Conservation (phyloP, 1,140 invertebrate species). For the Helicoverpa zea region DNA sequence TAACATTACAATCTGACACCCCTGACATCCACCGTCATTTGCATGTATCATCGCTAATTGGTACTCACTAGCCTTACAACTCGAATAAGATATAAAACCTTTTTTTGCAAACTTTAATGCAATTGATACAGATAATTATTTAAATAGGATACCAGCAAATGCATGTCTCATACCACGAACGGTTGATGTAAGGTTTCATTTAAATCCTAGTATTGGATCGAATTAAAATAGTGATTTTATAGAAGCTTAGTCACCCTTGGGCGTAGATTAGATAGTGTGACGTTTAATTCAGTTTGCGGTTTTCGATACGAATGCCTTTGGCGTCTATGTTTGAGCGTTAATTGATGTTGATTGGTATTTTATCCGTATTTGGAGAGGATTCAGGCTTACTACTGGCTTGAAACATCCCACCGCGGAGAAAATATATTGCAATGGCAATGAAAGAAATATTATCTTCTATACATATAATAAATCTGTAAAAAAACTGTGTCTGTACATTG, state of each 20-base stretch:
- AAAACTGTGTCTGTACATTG: too few species aligned
- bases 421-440: too few species aligned
- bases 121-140: slow-evolving; percentile 70
- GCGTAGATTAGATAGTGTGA: slow-evolving; percentile 39
- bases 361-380: neutral
- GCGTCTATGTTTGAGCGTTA: neutral
- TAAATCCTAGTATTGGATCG: slow-evolving; percentile 40
- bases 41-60: slow-evolving; percentile 72
- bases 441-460: too few species aligned
- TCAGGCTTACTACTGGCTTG: neutral
- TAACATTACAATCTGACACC: slow-evolving; percentile 28
- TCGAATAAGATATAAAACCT: slow-evolving; percentile 64
- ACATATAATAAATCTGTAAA: too few species aligned
- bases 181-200: slow-evolving; percentile 47
- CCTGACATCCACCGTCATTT: slow-evolving; percentile 53
- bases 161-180: slow-evolving; percentile 47
- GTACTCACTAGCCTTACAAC: slow-evolving; percentile 66
- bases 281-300: slow-evolving; percentile 32
- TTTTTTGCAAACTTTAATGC: slow-evolving; percentile 63
- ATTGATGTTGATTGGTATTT: slow-evolving; percentile 9
- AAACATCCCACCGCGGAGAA: too few species aligned
- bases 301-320: slow-evolving; percentile 6
- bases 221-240: slow-evolving; percentile 50
- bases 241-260: slow-evolving; percentile 45
- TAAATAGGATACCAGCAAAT: slow-evolving; percentile 58